Base-by-base conservation (phyloP, 2,113 vertebrate species). In the Romanogobio albipinnatus region DNA sequence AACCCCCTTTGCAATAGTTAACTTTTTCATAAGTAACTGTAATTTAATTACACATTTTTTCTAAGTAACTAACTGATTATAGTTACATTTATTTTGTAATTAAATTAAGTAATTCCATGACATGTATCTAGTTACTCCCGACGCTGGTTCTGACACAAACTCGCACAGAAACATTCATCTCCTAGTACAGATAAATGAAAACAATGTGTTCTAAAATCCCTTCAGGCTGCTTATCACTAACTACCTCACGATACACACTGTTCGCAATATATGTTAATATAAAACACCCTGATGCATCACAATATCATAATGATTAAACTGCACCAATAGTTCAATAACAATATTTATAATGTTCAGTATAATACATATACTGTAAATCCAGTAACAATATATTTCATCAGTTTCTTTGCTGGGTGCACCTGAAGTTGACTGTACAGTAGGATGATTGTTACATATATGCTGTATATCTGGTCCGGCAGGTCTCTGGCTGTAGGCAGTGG, bases 401-500 rank as follows among this genome's bases (percentile, higher is more conserved):
- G 24, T 53, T 33, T 33, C 24, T 76, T 29, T 29, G 29, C 29
- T 29, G 29, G 29, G 29, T 29, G 29, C 29, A 29, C 29, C 29
- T 29, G 14, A 70, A 66, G 62, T 66, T 33, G 29, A 66, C 29
- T 66, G 7, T 0, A 51, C 49, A 15, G 49, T 51, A 51, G 49
- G 29, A 66, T 17, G 14, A 68, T 9, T 7, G 15, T 39, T 39
- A 39, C 29, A 36, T 17, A 9, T 15, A 68, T 22, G 17, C 15
- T 4, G 62, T 51, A 15, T 22, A 26, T 70, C 14, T 71, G 51
- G 10, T 53, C 17, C 74, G 66, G 14, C 89, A 99, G 98, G 90
- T 96, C 96, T 0, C 92, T 96, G 88, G 97, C 97, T 0, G 94
- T 98, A 79, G 97, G 97, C 45, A 98, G 95, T 70, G 96, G 98